Base-by-base conservation (phyloP, 2,113 vertebrate species). In the Nansenia antarctica region DNA sequence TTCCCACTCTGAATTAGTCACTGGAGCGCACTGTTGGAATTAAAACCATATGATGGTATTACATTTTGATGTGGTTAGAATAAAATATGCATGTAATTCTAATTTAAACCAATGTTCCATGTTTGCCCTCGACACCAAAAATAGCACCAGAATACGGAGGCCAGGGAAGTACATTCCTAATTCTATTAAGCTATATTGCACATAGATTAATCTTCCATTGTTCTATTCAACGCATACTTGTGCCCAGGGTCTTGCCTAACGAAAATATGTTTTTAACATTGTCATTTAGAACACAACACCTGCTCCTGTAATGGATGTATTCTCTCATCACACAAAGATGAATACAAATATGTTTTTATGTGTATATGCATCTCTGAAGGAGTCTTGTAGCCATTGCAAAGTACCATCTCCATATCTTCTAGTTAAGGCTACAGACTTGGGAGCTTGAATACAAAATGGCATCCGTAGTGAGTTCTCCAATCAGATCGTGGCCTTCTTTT, bases 341-440 rank as follows among this genome's bases (percentile, higher is more conserved):
- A 83, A 86, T 84, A 79, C n/a, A 84, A 82, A 78, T 78, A 82
- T 82, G 72, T n/a, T n/a, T n/a, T n/a, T n/a, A n/a, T n/a, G 1
- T 53, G 14, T 30, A 66, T 84, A 73, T 78, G 71, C 79, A 79
- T 72, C 60, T n/a, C 62, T 54, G 5, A 64, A 30, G n/a, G 39
- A 39, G 49, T 52, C 53, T 67, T 53, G 31, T 26, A 7, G 62
- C 34, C 24, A 58, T 57, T 49, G 39, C 30, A 47, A 31, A 37
- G 63, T 54, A 37, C 35, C 37, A 49, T 24, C n/a, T 66, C 47
- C 39, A 64, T 59, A 54, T 79, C 75, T 70, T 52, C 12, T 79
- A 11, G 18, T 39, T n/a, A 37, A 37, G 31, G 65, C 6, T 39
- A 32, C 15, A 39, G 12, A 67, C 65, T 37, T 67, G 20, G 52